Evolutionary conservation across 2,888 invertebrate species (phyloP), one percentile per base, ranked within the genome.

Genomic region (Abrostola triplasia): DNA sequence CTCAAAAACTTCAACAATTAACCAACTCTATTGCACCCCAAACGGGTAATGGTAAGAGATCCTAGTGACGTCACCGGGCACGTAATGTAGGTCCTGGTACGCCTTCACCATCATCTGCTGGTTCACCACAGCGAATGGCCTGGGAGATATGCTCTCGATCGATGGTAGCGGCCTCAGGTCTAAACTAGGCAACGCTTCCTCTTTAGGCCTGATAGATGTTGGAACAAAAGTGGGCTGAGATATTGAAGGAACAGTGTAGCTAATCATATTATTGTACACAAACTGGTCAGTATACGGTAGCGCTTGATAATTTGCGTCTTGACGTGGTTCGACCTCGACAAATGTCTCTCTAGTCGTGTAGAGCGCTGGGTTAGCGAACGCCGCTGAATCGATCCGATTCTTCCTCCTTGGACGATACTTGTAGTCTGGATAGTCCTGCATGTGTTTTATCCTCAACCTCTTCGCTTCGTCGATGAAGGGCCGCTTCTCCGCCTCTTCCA

Each of bases 401-500:
- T 96, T 96, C 65, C 96, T 90, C 54, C 96, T 88, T 0, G 96
- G 96, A 7, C 96, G 89, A 82, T 96, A 97, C 86, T 97, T 97
- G 87, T 97, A 97, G 77, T 97, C 96, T 0, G 97, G 97, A 77
- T 97, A 96, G 59, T 96, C 96, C 79, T 96, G 96, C 96, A 96
- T 97, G 88, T 97, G 96, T 87, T 96, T 95, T 7, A 96, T 95
- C n/a, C 97, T 90, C 13, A 97, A 89, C 13, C 97, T 89, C 85
- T 98, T 98, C 0, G 98, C 98, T 89, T 98, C 98, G 86, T 98
- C 98, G 77, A 98, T 98, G 87, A 98, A 98, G 0, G 98, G 98
- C 58, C 97, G 91, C 84, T 98, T 98, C 80, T 98, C 97, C 0
- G 94, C 88, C 79, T 98, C 98, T 4, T 96, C 95, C 51, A 98